Base-by-base conservation (phyloP, 1,140 invertebrate genomes). In the Hypothenemus hampei region DNA sequence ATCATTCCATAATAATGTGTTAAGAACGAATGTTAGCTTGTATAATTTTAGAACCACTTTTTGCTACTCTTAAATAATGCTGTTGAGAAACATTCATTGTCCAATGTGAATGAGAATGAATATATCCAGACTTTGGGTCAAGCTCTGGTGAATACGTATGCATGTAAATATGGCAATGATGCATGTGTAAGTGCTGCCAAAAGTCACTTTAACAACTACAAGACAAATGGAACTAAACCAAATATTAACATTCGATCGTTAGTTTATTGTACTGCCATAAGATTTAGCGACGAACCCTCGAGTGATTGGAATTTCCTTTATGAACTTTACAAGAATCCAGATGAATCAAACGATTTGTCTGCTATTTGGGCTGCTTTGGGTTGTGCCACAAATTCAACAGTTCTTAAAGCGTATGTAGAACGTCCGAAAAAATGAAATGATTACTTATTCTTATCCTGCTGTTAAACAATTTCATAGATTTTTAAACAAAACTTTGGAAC, bases 181-280 rank as follows among this genome's bases (percentile, higher is more conserved):
- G 66, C 75, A 16, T 84, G 81, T 56, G 63, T 73, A 51, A 53
- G 40, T 35, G 20, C 70, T 16, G 59, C 72, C 16, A 58, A 65
- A 51, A 31, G 11, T 33, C 50, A 64, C 39, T 75, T 74, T 56
- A 56, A 60, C 8, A 26, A 24, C 6, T 59, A 36, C 22, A 53
- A 41, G 49, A 24, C 4, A n/a, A 31, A 20, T 23, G 10, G 2
- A 10, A n/a, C 18, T 49, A 61, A 74, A 21, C 66, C 80, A 13
- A 72, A 74, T 26, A 69, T 75, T n/a, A 80, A 82, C 56, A 72
- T 80, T 60, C 74, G 77, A 16, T 72, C 74, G 19, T 76, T 76
- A 50, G 77, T 82, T 5, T 82, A 81, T 64, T 82, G 80, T 62
- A 69, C 66, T 31, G 76, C 72, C 20, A 62, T 81, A 3, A 67